phyloP scores from a whole-genome alignment of 2,797 vertebrate genomes.

The Gallinago stenura region DNA sequence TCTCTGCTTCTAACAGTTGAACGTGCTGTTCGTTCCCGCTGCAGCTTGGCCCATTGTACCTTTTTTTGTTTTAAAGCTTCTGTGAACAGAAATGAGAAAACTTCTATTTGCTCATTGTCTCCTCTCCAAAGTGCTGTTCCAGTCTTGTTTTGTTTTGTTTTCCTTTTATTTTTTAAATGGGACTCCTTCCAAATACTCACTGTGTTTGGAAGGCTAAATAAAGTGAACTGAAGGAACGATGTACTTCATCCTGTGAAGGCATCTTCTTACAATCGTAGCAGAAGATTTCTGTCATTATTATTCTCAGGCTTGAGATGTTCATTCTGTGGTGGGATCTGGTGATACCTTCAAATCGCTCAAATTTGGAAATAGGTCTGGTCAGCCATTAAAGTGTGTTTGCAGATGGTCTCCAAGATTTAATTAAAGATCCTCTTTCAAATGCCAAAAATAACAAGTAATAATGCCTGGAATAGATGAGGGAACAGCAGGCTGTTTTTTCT shows the following conservation, averaged over 20 bases:
- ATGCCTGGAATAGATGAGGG: background rate
- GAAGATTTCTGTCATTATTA: background rate
- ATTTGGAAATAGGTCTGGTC: background rate
- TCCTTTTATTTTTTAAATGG: background rate
- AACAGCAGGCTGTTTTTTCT: background rate
- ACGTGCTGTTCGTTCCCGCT: background rate
- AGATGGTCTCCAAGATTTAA: background rate
- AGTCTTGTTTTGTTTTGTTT: background rate
- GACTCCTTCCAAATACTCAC: constrained; percentile 1
- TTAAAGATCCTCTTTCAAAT: background rate
- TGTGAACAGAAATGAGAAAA: constrained; percentile 15
- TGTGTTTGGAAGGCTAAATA: background rate
- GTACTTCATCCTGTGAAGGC: background rate
- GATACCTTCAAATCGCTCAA: background rate
- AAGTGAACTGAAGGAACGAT: background rate
- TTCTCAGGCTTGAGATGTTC: background rate
- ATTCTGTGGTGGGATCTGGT: rapidly evolving
- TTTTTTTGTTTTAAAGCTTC: background rate
- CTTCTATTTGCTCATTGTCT: background rate
- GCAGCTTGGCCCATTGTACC: background rate
- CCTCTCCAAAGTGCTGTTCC: background rate
- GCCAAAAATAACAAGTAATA: background rate
- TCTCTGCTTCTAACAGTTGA: background rate
- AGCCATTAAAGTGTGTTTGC: background rate
- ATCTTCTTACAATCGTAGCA: background rate